These are phyloP conservation scores for Drosophila gaucha DNA, from an alignment of 2,888 invertebrate genomes.

Conservation along the genomic window DNA sequence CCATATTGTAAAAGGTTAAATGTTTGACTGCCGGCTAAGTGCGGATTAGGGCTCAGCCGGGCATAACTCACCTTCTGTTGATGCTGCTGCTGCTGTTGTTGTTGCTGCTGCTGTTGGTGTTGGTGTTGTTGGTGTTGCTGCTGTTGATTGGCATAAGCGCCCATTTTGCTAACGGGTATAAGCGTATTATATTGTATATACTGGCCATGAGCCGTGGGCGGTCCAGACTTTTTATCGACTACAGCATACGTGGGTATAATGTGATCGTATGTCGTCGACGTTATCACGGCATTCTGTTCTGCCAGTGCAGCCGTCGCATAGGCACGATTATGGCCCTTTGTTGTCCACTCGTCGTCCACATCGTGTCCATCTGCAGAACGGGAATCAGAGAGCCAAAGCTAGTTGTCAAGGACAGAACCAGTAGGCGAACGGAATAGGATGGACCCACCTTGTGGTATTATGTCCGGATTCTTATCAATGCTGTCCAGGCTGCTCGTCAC, in stretches of 20 bases:
- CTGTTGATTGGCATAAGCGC: conserved; percentile 81
- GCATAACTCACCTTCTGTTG: conserved; percentile 79
- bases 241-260: conserved; percentile 83
- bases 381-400: conserved; percentile 2
- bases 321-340: conserved; percentile 82
- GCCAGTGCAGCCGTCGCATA: conserved; percentile 85
- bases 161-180: conserved; percentile 84
- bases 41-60: conserved; percentile 67
- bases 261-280: conserved; percentile 83
- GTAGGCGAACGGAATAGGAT: neutral
- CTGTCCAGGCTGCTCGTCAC: conserved; percentile 84
- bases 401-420: neutral
- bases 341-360: conserved; percentile 85
- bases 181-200: conserved; percentile 84
- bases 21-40: conserved; percentile 67
- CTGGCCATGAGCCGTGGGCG: conserved; percentile 77
- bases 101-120: conserved; percentile 24
- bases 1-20: conserved; percentile 79
- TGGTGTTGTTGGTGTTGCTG: conserved; percentile 73
- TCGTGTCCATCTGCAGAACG: conserved; percentile 82
- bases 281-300: conserved; percentile 84
- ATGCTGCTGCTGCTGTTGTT: conserved; percentile 63
- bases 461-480: conserved; percentile 85
- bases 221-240: conserved; percentile 82
- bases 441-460: conserved; percentile 84